Base-by-base conservation (phyloP, 2,888 invertebrate species). In the Ornithoptera priamus region DNA sequence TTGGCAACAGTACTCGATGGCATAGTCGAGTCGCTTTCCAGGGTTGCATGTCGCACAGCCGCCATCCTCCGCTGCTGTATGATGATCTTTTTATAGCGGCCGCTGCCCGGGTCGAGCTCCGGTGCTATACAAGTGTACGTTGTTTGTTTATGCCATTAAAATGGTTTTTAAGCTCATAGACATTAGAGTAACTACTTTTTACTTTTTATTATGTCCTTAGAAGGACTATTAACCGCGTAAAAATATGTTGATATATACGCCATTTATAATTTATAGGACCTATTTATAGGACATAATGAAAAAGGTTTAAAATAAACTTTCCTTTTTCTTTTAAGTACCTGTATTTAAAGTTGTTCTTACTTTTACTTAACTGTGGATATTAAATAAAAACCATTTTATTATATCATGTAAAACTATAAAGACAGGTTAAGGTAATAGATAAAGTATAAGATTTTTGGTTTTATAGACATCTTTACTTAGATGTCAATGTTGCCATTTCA, bases 1-100 rank as follows among this genome's bases (percentile, higher is more conserved):
- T 95, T 95, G 95, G 95, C 95, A 95, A 94, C 93, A 93, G 93
- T 92, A 92, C 92, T 87, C 88, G 91, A 88, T 92, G 92, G 93
- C 91, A 91, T 88, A 89, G 92, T 84, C 87, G 89, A 89, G 87
- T 89, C 90, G 89, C 85, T 92, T 90, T 92, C 92, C 93, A 92
- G 92, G 93, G 93, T 92, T 92, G 91, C 87, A 87, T 89, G 92
- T 92, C 92, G 91, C 89, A 84, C 87, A 82, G 85, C 84, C 83
- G 86, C 84, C 85, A 86, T 83, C 85, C 85, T 83, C 84, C 85
- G 83, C 86, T 86, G 86, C 88, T 86, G 87, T 88, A 84, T 89
- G 89, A 90, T 86, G 89, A 90, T 92, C 92, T 93, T 93, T 93
- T 93, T 93, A 92, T 93, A 93, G 93, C 89, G 85, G 86, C 81